Percentiles rank a stretch among this genome's conserved stretches.
Evolutionary conservation across 2,113 vertebrate genomes (phyloP).

Genomic region (Cyprinodon variegatus): DNA sequence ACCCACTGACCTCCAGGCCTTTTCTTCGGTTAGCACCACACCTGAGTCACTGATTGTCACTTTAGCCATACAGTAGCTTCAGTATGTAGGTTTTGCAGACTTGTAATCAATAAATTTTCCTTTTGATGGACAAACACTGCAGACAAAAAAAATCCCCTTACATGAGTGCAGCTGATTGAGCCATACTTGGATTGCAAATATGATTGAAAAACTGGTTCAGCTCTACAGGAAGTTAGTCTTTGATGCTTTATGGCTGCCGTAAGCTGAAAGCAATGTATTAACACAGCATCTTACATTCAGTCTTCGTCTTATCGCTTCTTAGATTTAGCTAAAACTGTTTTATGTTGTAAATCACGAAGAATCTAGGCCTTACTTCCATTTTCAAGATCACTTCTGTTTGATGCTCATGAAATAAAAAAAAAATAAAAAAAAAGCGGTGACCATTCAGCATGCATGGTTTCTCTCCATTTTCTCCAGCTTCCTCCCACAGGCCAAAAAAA

Average conservation of each 20-base stretch:
- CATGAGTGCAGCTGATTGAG: constrained; percentile 73
- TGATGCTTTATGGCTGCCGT: constrained; percentile 44
- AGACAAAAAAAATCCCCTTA: constrained; percentile 65
- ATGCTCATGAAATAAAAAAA: constrained; percentile 2
- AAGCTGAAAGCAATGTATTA: constrained; percentile 35
- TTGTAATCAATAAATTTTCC: constrained; percentile 81
- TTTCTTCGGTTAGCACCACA: constrained; percentile 49
- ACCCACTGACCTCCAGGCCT: constrained; percentile 30
- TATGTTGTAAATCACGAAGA: not conserved
- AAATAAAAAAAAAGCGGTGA: not conserved
- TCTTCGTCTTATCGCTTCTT: constrained; percentile 6
- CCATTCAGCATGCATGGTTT: not conserved
- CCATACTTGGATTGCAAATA: constrained; percentile 74
- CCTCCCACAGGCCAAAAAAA: too few relatives aligned
- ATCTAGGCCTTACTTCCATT: not conserved
- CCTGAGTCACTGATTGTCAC: constrained; percentile 71
- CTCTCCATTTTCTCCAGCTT: too few relatives aligned
- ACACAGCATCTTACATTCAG: constrained; percentile 15
- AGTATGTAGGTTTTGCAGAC: constrained; percentile 65
- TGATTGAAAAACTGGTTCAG: constrained; percentile 68
- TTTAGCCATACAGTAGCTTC: constrained; percentile 54
- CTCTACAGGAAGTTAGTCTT: constrained; percentile 57
- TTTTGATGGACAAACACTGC: constrained; percentile 73
- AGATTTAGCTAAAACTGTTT: not conserved
- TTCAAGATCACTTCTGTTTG: not conserved